Percentiles rank a stretch among this genome's conserved stretches.
Conservation (phyloP, 2,797 vertebrate genomes). For the Notolepis coatsorum region DNA sequence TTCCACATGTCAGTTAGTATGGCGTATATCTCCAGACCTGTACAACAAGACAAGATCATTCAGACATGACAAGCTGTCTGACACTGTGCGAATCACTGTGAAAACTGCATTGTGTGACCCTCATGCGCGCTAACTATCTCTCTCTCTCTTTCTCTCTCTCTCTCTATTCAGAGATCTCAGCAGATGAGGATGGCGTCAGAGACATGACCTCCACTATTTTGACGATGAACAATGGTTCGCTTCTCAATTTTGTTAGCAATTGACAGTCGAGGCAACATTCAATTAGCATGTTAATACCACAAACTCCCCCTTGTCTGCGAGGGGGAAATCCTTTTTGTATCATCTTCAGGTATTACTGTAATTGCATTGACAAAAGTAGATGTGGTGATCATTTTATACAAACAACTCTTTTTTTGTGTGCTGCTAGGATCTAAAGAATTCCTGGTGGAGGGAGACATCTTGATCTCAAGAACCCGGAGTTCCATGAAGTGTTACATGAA, state of each 20-base stretch:
- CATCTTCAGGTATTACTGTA: no score
- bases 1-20: neutral
- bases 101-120: neutral
- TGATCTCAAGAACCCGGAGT: slow-evolving; percentile 44
- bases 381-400: no score
- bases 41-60: neutral
- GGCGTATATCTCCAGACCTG: neutral
- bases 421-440: slow-evolving; percentile 36
- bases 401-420: no score
- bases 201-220: slow-evolving; percentile 53
- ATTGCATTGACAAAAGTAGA: no score
- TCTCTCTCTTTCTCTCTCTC: no score
- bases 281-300: no score
- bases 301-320: no score
- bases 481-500: slow-evolving; percentile 44
- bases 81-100: neutral
- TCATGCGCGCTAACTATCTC: no score
- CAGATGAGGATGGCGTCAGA: neutral
- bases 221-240: slow-evolving; percentile 67
- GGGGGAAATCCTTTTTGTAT: no score
- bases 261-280: no score
- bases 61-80: neutral
- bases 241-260: no score
- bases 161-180: slow-evolving; percentile 22
- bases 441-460: slow-evolving; percentile 56